Percentiles rank a stretch among this genome's conserved stretches.
phyloP scores from a whole-genome alignment of 2,888 invertebrate species.

The Scrobipalpa atriplicella region DNA sequence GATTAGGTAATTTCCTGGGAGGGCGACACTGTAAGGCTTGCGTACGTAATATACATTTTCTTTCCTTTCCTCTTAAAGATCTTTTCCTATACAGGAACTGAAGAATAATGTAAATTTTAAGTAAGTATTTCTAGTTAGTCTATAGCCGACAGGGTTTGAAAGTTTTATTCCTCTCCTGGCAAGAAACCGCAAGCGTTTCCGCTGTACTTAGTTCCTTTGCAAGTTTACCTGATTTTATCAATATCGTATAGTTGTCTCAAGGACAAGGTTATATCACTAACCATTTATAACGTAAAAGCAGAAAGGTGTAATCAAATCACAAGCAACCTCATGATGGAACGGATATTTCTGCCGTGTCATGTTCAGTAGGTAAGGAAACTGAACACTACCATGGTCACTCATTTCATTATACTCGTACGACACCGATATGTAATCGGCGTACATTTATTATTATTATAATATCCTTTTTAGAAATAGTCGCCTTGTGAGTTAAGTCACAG shows the following conservation, averaged over 20 bases:
- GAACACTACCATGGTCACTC: not conserved
- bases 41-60: not conserved
- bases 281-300: not conserved
- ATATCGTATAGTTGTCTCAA: too few relatives aligned
- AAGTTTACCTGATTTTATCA: too few relatives aligned
- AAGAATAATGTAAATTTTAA: not conserved
- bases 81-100: not conserved
- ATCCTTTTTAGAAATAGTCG: too few relatives aligned
- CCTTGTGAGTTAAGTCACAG: too few relatives aligned
- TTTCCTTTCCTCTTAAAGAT: not conserved
- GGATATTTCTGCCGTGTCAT: not conserved
- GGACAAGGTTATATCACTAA: too few relatives aligned
- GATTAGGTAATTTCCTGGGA: not conserved
- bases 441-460: too few relatives aligned
- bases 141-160: too few relatives aligned
- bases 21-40: not conserved
- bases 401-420: not conserved
- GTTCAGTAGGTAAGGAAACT: not conserved
- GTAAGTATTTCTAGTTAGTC: too few relatives aligned
- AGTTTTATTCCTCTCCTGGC: too few relatives aligned
- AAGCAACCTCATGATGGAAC: not conserved
- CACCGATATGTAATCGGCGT: too few relatives aligned
- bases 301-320: not conserved
- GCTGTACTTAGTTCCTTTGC: too few relatives aligned
- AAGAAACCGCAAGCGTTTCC: too few relatives aligned